Conservation (phyloP, 2,888 invertebrate species). For the Drosophila aldrichi region DNA sequence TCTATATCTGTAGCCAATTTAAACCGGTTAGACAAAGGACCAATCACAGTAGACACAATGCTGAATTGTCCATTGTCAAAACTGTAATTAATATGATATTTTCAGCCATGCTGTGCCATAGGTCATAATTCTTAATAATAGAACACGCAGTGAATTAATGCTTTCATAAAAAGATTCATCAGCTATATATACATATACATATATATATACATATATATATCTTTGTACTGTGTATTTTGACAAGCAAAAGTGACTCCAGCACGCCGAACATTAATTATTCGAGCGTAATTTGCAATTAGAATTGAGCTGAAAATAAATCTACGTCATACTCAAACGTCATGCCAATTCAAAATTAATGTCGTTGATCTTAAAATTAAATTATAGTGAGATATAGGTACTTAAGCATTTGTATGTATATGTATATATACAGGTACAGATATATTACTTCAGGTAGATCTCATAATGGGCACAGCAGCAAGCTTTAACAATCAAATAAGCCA, state of each 20-base stretch:
- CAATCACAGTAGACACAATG: slow-evolving; percentile 30
- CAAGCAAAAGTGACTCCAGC: slow-evolving; percentile 8
- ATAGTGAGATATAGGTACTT: slow-evolving; percentile 27
- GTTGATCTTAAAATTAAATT: slow-evolving; percentile 48
- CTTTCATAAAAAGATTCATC: slow-evolving; percentile 32
- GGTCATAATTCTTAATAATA: slow-evolving; percentile 36
- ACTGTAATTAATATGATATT: slow-evolving; percentile 29
- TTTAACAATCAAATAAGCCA: slow-evolving; percentile 4
- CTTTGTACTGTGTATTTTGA: slow-evolving; percentile 12
- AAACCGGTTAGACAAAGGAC: slow-evolving; percentile 48
- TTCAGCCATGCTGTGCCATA: slow-evolving; percentile 26
- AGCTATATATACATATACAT: slow-evolving; percentile 3
- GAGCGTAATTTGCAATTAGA: slow-evolving; percentile 17
- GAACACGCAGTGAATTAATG: slow-evolving; percentile 13
- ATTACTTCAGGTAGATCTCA: not conserved
- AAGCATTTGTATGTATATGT: slow-evolving; percentile 3
- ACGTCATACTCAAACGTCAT: slow-evolving; percentile 65
- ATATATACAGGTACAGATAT: slow-evolving; percentile 6
- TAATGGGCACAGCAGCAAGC: slow-evolving; percentile 24
- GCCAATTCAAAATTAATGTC: slow-evolving; percentile 59
- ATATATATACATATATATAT: not conserved
- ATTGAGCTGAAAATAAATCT: slow-evolving; percentile 46
- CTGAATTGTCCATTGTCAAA: slow-evolving; percentile 37
- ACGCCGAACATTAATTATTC: slow-evolving; percentile 27
- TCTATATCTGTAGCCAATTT: not conserved